phyloP scores from a whole-genome alignment of 2,888 invertebrate species.

The Agonopterix arenella region DNA sequence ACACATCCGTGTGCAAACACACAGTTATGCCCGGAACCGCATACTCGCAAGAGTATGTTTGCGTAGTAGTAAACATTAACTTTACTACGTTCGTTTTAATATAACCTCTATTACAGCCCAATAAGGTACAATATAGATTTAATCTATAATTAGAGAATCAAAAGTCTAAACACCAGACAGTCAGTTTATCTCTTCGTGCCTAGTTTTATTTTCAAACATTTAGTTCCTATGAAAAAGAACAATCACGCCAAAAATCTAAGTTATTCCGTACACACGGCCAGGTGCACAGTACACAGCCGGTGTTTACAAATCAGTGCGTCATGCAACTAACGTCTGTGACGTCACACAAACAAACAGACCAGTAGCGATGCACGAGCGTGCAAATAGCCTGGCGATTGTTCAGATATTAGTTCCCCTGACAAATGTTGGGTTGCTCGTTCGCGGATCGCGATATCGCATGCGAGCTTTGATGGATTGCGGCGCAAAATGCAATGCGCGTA shows the following conservation, averaged over 20 bases:
- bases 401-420: slow-evolving; percentile 56
- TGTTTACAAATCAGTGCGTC: slow-evolving; percentile 39
- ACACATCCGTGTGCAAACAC: slow-evolving; percentile 8
- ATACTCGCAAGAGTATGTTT: not conserved
- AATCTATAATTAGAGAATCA: too few species aligned
- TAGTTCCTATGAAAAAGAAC: too few species aligned
- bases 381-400: slow-evolving; percentile 46
- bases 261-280: too few species aligned
- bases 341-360: slow-evolving; percentile 36
- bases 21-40: slow-evolving; percentile 7
- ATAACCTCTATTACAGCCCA: not conserved
- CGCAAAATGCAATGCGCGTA: slow-evolving; percentile 37
- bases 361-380: slow-evolving; percentile 24
- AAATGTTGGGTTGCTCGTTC: slow-evolving; percentile 38
- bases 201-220: too few species aligned
- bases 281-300: slow-evolving; percentile 11
- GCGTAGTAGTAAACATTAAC: not conserved
- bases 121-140: too few species aligned
- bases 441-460: slow-evolving; percentile 50
- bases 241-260: too few species aligned
- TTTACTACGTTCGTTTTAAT: not conserved
- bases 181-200: too few species aligned
- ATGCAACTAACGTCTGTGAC: slow-evolving; percentile 31
- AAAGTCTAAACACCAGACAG: too few species aligned
- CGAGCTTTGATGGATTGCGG: slow-evolving; percentile 48